These are phyloP conservation scores for Perodicticus potto DNA, from an alignment of 2,797 vertebrate species.

Conservation along the genomic window DNA sequence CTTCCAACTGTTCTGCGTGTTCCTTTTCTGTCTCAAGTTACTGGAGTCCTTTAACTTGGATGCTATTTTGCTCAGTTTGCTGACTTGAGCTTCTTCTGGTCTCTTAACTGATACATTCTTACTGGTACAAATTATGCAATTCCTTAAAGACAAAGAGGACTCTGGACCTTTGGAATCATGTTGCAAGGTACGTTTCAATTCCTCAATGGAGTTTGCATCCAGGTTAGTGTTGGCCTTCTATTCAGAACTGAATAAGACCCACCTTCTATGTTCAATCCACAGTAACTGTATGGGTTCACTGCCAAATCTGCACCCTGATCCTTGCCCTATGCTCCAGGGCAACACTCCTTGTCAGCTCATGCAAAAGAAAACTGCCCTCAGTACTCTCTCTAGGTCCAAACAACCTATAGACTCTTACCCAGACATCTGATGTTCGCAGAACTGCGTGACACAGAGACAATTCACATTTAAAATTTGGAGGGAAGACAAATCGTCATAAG, in stretches of 20 bases:
- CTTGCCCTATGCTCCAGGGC: accelerated
- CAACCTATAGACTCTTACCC: neutral
- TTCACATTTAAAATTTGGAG: neutral
- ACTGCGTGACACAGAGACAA: neutral
- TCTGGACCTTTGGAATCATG: neutral
- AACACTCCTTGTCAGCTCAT: too few relatives aligned
- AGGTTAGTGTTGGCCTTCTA: neutral
- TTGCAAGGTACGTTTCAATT: neutral
- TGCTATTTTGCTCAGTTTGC: neutral
- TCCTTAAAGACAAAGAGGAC: neutral
- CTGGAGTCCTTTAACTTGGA: neutral
- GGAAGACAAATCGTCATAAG: neutral
- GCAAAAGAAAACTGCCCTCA: accelerated
- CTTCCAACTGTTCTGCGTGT: neutral
- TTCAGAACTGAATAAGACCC: neutral
- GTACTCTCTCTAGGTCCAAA: neutral
- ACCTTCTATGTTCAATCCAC: neutral
- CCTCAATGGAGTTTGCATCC: neutral
- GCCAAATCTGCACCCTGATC: neutral
- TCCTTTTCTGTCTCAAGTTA: neutral
- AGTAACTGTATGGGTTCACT: neutral
- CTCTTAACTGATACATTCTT: neutral
- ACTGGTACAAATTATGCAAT: neutral
- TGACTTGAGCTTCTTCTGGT: neutral
- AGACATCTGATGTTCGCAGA: neutral